Base-by-base conservation (phyloP, 2,797 vertebrate genomes). In the Australoheros facetus region DNA sequence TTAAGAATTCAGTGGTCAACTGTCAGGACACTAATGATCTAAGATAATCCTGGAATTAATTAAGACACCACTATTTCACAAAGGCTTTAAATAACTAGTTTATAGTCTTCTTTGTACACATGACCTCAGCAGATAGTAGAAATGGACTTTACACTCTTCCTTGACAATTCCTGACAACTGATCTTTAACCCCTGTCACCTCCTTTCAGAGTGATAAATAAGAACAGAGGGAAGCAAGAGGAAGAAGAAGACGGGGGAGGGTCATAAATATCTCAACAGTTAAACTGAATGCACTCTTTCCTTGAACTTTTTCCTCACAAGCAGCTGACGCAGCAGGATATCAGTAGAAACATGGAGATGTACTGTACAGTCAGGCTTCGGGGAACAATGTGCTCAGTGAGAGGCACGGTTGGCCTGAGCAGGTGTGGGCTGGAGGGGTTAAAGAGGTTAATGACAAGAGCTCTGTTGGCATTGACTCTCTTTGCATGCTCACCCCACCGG, bases 401-500 rank as follows among this genome's bases (percentile, higher is more conserved):
- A 55, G 66, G 57, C 42, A 4, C 4, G 7, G 78, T 73, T 2
- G 74, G 83, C 73, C 71, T 10, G 5, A 62, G 87, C 90, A 94
- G 91, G 91, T 94, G 93, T 92, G 89, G 88, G 89, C 74, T 3
- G 72, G 37, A 72, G 81, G 83, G 92, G 91, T 87, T 77, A 83
- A 78, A 79, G 78, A 75, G 91, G 92, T 91, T 90, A 92, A 89
- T 87, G 87, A 59, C 86, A 89, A 83, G 75, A 86, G 87, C 86
- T 81, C 78, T 93, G 94, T 94, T 93, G 92, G 95, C 92, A 93
- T 88, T 89, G 91, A 84, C 74, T 83, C 87, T 90, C 91, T 94
- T 91, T 95, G 91, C 85, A 51, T 91, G 90, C 87, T 94, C 94
- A 95, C 23, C 89, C 89, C 93, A 91, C 89, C 90, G 93, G 81